A percentile compares a stretch with the other conserved stretches of the same genome.
Conservation (phyloP, 2,113 vertebrate genomes). For the Petromus typicus region DNA sequence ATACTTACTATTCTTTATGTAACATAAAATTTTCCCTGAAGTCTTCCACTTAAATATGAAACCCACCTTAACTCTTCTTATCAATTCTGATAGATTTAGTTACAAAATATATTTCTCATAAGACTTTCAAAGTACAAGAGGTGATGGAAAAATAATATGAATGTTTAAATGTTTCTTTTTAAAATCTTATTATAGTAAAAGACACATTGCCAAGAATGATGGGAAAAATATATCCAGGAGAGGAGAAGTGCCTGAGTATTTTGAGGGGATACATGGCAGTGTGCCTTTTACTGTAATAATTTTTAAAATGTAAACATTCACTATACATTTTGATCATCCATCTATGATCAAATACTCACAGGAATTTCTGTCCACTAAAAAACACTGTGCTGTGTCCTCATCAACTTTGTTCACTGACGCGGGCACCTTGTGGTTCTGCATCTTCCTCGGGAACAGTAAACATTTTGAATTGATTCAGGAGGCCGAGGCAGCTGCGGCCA, state of each 20-base stretch:
- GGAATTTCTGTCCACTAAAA: neutral
- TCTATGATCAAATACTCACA: neutral
- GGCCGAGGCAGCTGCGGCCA: neutral
- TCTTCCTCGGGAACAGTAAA: neutral
- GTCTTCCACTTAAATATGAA: neutral
- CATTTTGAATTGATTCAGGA: neutral
- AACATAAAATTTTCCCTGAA: conserved; percentile 37
- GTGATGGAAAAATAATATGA: neutral
- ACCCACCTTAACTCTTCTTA: neutral
- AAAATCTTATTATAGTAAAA: neutral
- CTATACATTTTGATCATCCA: neutral
- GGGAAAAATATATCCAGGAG: neutral
- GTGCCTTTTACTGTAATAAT: neutral
- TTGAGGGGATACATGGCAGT: neutral
- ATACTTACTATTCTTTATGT: neutral
- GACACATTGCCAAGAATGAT: neutral
- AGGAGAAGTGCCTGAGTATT: neutral
- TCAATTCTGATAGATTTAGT: neutral
- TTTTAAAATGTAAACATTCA: neutral
- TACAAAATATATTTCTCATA: neutral
- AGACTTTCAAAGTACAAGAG: neutral
- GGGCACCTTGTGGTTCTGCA: neutral
- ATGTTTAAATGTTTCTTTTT: neutral
- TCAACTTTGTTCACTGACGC: neutral
- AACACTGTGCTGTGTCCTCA: neutral